Evolutionary conservation across 2,888 invertebrate genomes (phyloP), one percentile per base, ranked within the genome.

Genomic region (Branchipolynoe longqiensis): DNA sequence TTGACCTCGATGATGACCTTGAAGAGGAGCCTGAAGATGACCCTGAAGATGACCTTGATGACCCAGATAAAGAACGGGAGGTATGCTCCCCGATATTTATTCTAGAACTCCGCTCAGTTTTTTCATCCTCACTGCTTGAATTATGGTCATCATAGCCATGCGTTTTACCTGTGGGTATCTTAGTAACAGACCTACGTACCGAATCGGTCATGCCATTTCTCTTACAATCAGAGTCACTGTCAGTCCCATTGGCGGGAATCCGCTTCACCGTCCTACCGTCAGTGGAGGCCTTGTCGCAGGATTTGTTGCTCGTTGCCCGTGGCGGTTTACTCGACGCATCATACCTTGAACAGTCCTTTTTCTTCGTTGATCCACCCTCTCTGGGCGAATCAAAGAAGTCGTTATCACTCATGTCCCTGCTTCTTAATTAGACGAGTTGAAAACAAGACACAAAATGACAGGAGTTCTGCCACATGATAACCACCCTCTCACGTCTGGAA

Each of bases 341-440:
- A 4, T 38, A 4, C 4, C 2, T 1, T 38, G 36, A 69, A 4
- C 36, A 22, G n/a, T 69, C 33, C n/a, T 33, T 69, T 38, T 69
- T 69, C 22, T 33, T 33, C 18, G 69, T 0, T 18, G 69, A 3
- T n/a, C 69, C 69, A 69, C 69, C 69, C 69, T 18, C 69, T 33
- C 69, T 1, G 38, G 69, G 69, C 22, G 69, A 69, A 69, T 69
- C 69, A 69, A 69, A 69, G 38, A 69, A 69, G 69, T 69, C 69
- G n/a, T 69, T 38, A 38, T 69, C 69, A 69, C 69, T 69, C 69
- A 69, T 69, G 1, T 8, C 48, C 18, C 48, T 48, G 8, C 8
- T 12, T 18, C 18, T 48, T 48, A 48, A 12, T 18, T 48, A 12
- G 48, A 12, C 48, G 48, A 48, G 48, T 18, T 48, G 8, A 48